A percentile compares a stretch with the other conserved stretches of the same genome.
Conservation (phyloP, 2,797 vertebrate genomes). For the Anguilla anguilla region DNA sequence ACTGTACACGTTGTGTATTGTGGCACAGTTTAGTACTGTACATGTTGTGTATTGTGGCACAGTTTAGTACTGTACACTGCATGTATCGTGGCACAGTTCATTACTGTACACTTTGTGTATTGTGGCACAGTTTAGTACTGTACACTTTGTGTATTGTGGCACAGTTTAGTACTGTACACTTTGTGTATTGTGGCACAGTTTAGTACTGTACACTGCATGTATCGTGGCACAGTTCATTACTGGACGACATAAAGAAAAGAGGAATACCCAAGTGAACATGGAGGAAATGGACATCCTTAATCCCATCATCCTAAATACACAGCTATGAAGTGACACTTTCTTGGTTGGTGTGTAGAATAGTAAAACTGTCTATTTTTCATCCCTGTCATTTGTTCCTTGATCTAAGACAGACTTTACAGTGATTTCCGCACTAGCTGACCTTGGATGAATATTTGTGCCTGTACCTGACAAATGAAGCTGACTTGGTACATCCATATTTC, state of each 20-base stretch:
- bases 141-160: neutral
- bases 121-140: neutral
- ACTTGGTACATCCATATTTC: slow-evolving; percentile 71
- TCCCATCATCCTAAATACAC: neutral
- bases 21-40: neutral
- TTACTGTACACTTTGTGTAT: neutral
- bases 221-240: neutral
- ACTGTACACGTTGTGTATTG: neutral
- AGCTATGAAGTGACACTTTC: neutral
- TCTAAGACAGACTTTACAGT: slow-evolving; percentile 54
- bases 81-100: neutral
- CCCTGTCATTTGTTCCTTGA: slow-evolving; percentile 25
- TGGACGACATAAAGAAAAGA: neutral
- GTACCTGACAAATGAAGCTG: slow-evolving; percentile 77
- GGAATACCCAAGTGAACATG: neutral
- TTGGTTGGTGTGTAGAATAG: slow-evolving; percentile 33
- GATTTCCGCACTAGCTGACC: slow-evolving; percentile 78
- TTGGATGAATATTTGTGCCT: slow-evolving; percentile 69
- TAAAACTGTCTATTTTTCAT: slow-evolving; percentile 10
- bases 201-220: neutral
- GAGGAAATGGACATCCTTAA: neutral
- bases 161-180: neutral
- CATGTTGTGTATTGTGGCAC: neutral
- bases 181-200: too few species aligned
- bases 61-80: neutral